Base-by-base conservation (phyloP, 2,888 invertebrate genomes). In the Acholoe squamosa region DNA sequence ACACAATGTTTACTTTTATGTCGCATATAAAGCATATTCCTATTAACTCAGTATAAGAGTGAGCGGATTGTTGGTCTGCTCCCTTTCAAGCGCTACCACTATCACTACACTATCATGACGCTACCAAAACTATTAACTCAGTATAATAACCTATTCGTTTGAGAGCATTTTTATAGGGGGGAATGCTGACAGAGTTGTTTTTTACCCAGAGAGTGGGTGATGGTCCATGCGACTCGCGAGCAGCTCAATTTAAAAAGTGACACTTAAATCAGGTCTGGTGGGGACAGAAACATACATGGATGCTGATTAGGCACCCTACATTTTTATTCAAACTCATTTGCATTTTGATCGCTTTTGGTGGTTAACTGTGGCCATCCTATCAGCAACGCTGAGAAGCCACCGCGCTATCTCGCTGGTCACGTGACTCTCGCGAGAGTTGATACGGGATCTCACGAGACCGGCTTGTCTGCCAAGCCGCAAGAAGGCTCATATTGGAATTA, bases 341-440 rank as follows among this genome's bases (percentile, higher is more conserved):
- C 86, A 86, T 86, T 86, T 86, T 86, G 86, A 86, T 86, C 86
- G 86, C 54, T 86, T 86, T 86, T 25, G 28, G 28, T 86, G 31
- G 80, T 80, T 80, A 80, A 80, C 80, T 43, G 80, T 43, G 12
- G 54, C 56, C 52, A 28, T 19, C 86, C 28, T 52, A 86, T 56
- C 86, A 54, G 52, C 54, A 52, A 54, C 52, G 86, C 56, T n/a
- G 86, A 52, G 86, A 56, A 86, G 80, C 43, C 80, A 28, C 25
- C 7, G 25, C 54, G 54, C 54, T 86, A 86, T 86, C 86, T 86
- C 86, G 56, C 86, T 31, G 31, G 86, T 54, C 86, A 54, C 86
- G 86, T 86, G 86, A 56, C 54, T 56, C 86, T 54, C 86, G 54
- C 54, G 86, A 86, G 86, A 86, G 56, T 54, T 86, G 86, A 86